Conservation (phyloP, 2,113 vertebrate species). For the Oncorhynchus masou region DNA sequence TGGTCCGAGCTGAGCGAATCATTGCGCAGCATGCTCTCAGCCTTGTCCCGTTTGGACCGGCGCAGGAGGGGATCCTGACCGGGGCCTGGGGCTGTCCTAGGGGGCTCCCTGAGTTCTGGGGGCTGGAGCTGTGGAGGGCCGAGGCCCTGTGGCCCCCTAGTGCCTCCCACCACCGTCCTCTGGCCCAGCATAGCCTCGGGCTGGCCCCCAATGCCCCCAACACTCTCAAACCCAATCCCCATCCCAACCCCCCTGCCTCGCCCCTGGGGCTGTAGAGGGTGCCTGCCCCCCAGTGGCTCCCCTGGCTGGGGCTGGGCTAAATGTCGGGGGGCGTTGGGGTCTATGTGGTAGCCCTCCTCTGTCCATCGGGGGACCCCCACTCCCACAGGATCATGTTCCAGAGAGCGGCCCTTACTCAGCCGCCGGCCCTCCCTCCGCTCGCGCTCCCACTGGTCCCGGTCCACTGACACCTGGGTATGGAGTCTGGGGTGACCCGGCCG, state of each 20-base stretch:
- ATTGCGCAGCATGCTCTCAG: slow-evolving; percentile 94
- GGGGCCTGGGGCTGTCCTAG: slow-evolving; percentile 79
- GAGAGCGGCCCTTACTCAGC: slow-evolving; percentile 86
- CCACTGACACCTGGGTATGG: slow-evolving; percentile 77
- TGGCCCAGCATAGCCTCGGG: slow-evolving; percentile 42
- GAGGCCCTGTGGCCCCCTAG: slow-evolving; percentile 73
- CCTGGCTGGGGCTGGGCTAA: slow-evolving; percentile 34
- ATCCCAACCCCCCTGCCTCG: slow-evolving; percentile 27
- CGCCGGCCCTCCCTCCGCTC: slow-evolving; percentile 84
- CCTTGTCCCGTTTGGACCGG: slow-evolving; percentile 93
- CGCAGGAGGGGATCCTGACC: slow-evolving; percentile 80
- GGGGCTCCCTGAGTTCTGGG: slow-evolving; percentile 81
- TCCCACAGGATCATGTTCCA: slow-evolving; percentile 82
- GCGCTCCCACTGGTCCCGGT: slow-evolving; percentile 78
- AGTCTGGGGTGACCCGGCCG: slow-evolving; percentile 71
- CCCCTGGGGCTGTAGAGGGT: slow-evolving; percentile 38
- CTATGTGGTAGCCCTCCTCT: slow-evolving; percentile 75
- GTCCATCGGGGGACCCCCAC: slow-evolving; percentile 74
- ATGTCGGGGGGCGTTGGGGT: slow-evolving; percentile 52
- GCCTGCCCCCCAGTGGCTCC: slow-evolving; percentile 53
- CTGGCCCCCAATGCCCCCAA: slow-evolving; percentile 18
- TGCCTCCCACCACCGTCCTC: slow-evolving; percentile 74
- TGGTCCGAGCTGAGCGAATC: slow-evolving; percentile 98
- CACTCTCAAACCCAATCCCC: slow-evolving; percentile 18
- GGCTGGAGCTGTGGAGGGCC: slow-evolving; percentile 74